These are phyloP conservation scores for Rana temporaria DNA, from an alignment of 2,113 vertebrate species.

Conservation along the genomic window DNA sequence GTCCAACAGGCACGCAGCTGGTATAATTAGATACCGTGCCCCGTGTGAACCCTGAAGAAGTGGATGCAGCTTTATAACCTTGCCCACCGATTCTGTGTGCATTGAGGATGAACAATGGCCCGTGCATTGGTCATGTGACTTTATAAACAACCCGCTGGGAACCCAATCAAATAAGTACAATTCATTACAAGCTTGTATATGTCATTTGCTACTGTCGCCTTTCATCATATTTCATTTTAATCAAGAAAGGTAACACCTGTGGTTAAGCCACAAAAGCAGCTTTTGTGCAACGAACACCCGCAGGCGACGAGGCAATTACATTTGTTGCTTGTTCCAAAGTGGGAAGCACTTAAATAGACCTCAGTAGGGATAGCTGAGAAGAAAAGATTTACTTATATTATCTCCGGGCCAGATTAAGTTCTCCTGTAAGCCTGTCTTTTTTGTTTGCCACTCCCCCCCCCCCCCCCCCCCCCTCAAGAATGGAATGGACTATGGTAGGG, in stretches of 20 bases:
- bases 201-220: slow-evolving; percentile 74
- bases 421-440: slow-evolving; percentile 65
- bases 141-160: slow-evolving; percentile 71
- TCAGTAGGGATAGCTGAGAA: slow-evolving; percentile 72
- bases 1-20: not conserved
- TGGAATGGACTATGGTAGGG: not conserved
- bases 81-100: slow-evolving; percentile 22
- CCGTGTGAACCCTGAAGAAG: not conserved
- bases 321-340: slow-evolving; percentile 76
- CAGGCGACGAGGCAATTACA: slow-evolving; percentile 80
- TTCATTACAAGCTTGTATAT: slow-evolving; percentile 73
- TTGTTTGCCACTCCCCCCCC: not conserved
- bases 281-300: slow-evolving; percentile 78
- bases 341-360: slow-evolving; percentile 72
- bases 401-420: slow-evolving; percentile 71
- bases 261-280: slow-evolving; percentile 76
- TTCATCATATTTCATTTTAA: slow-evolving; percentile 81
- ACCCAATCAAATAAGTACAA: slow-evolving; percentile 73
- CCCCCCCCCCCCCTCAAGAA: not conserved
- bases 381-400: slow-evolving; percentile 73
- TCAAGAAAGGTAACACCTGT: slow-evolving; percentile 82
- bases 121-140: slow-evolving; percentile 57
- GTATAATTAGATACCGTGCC: slow-evolving; percentile 3
- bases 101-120: not conserved
- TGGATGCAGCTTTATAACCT: slow-evolving; percentile 22